Evolutionary conservation across 2,113 vertebrate species (phyloP).

Genomic region (Scalopus aquaticus): DNA sequence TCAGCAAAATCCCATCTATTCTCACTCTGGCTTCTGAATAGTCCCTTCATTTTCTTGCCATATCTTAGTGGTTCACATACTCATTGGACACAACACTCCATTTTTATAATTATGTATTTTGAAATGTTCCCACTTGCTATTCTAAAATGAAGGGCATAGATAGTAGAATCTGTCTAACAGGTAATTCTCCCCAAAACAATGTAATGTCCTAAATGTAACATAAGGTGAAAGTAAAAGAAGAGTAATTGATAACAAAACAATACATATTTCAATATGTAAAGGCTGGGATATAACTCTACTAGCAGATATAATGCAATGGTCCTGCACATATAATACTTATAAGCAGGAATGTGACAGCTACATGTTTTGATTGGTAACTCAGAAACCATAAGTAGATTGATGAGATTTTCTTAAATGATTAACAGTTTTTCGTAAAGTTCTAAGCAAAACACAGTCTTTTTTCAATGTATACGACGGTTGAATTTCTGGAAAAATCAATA

Average conservation of each 20-base stretch:
- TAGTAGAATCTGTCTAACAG: conserved; percentile 17
- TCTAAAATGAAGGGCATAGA: conserved; percentile 45
- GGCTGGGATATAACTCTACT: neutral
- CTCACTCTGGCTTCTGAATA: conserved; percentile 39
- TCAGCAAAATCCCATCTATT: conserved; percentile 35
- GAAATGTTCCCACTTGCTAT: neutral
- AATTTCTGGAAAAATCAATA: conserved; percentile 8
- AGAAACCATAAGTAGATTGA: neutral
- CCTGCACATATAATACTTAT: conserved; percentile 21
- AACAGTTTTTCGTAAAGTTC: conserved; percentile 47
- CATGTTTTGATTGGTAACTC: conserved; percentile 13
- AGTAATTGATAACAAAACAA: conserved; percentile 15
- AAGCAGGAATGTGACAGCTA: neutral
- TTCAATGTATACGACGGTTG: conserved; percentile 1
- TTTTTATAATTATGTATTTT: conserved; percentile 45
- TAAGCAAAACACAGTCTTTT: conserved; percentile 42
- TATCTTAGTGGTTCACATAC: conserved; percentile 21
- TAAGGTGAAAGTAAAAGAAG: conserved; percentile 47
- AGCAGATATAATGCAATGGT: conserved; percentile 11
- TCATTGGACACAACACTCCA: neutral
- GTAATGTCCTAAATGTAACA: neutral
- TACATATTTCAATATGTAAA: conserved; percentile 37
- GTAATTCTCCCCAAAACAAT: neutral
- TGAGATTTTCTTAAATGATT: conserved; percentile 39
- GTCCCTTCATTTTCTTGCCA: neutral